Conservation (phyloP, 1,140 invertebrate species). For the Sycophaga agraensis region DNA sequence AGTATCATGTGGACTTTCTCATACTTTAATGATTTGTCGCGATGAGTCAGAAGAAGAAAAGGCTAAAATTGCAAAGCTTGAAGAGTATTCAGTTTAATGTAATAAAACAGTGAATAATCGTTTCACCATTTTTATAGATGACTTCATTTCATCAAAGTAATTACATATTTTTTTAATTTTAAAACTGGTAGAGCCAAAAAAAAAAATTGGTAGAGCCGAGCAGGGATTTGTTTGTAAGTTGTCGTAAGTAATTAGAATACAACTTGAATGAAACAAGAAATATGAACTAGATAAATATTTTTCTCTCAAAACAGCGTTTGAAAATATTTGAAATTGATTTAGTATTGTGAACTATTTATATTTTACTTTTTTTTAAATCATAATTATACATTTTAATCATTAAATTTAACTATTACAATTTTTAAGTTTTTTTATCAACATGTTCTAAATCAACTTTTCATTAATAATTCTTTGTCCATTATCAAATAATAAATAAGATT, state of each 20-base stretch:
- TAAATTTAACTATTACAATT: neutral
- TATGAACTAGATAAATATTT: too few species aligned
- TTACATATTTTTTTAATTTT: slow-evolving; percentile 17
- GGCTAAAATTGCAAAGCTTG: slow-evolving; percentile 64
- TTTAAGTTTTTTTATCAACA: slow-evolving; percentile 3
- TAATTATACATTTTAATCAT: neutral
- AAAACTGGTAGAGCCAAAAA: slow-evolving; percentile 16
- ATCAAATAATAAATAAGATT: too few species aligned
- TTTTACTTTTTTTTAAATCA: too few species aligned
- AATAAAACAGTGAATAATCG: slow-evolving; percentile 10
- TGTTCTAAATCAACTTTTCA: slow-evolving; percentile 5
- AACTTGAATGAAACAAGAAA: too few species aligned
- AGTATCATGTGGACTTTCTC: slow-evolving; percentile 81
- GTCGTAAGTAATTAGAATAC: too few species aligned
- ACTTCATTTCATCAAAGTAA: slow-evolving; percentile 6
- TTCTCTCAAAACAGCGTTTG: too few species aligned
- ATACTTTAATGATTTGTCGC: slow-evolving; percentile 74
- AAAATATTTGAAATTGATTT: too few species aligned
- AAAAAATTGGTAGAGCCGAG: slow-evolving; percentile 12
- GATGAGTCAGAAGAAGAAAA: slow-evolving; percentile 69
- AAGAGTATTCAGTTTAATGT: slow-evolving; percentile 57
- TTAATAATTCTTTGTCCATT: slow-evolving; percentile 10
- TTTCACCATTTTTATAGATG: too few species aligned
- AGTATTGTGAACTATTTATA: too few species aligned
- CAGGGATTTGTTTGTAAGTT: too few species aligned